Base-by-base conservation (phyloP, 2,888 invertebrate species). In the Microctonus brassicae region DNA sequence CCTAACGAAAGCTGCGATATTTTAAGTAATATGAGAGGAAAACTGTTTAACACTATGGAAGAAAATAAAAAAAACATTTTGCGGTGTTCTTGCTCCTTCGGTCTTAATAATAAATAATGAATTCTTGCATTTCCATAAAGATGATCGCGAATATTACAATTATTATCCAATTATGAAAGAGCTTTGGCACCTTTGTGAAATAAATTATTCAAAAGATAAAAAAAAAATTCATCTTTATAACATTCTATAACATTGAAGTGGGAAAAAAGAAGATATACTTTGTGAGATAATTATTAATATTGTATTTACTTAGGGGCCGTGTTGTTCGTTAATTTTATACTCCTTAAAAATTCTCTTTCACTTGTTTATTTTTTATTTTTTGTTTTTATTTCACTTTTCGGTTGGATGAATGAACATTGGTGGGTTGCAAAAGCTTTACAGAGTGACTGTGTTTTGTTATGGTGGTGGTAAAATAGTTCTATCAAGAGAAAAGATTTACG, bases 21-120 rank as follows among this genome's bases (percentile, higher is more conserved):
- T 78, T 77, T 71, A 52, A 75, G 75, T 79, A 79, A 81, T 83
- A 81, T 81, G 82, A 76, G 75, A 74, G 74, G 76, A 77, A 79
- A 80, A 82, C 82, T 76, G 78, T 78, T 78, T 70, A 62, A 22
- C 20, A 17, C 17, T 13, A 17, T 5, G 7, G 7, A 29, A 29
- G 7, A 29, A 29, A 29, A 29, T 5, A 29, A 29, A 20, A 47
- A 47, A 47, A 47, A 47, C 47, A 17, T 2, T 3, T 6, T 9
- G 6, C 9, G 13, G 10, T 34, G 13, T 66, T 42, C 61, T 66
- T 36, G 34, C 17, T n/a, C 17, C 17, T 29, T 29, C 29, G 7
- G 29, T 29, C 3, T 29, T n/a, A n/a, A n/a, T n/a, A n/a, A n/a
- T n/a, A n/a, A n/a, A n/a, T 29, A 5, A 5, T 29, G 3, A 5